phyloP scores from a whole-genome alignment of 2,888 invertebrate species.

The Cremastinae sp. region DNA sequence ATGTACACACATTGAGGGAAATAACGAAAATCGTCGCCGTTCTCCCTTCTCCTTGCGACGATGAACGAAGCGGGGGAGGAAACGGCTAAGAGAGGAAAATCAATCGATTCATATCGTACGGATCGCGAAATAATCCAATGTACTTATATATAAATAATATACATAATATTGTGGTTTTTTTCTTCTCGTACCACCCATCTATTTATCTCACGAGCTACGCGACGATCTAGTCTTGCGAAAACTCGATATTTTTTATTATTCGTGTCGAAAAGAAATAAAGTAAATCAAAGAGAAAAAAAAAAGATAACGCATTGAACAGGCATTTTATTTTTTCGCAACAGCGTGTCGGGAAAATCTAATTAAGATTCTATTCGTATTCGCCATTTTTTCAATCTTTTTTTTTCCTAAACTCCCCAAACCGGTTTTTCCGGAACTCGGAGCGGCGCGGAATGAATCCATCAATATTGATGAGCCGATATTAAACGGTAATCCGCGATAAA shows the following conservation, averaged over 20 bases:
- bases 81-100: neutral
- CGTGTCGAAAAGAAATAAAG: constrained; percentile 7
- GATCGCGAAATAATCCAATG: constrained; percentile 44
- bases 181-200: constrained; percentile 27
- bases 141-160: constrained; percentile 44
- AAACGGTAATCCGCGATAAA: neutral
- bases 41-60: constrained; percentile 13
- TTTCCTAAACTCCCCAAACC: neutral
- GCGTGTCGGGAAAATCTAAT: neutral
- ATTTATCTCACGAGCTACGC: constrained; percentile 36
- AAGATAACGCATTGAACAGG: constrained; percentile 8
- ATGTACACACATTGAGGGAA: neutral
- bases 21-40: constrained; percentile 20
- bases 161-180: constrained; percentile 26
- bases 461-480: constrained; percentile 4
- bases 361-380: neutral
- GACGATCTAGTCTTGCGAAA: constrained; percentile 32
- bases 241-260: constrained; percentile 31
- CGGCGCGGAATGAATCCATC: neutral
- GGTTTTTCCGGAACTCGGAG: constrained; percentile 7
- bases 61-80: too few species aligned
- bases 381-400: constrained; percentile 1
- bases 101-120: constrained; percentile 33
- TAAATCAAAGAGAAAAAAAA: neutral
- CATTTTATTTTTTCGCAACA: constrained; percentile 23